phyloP scores from a whole-genome alignment of 2,888 invertebrate species.

The Therioaphis trifolii region DNA sequence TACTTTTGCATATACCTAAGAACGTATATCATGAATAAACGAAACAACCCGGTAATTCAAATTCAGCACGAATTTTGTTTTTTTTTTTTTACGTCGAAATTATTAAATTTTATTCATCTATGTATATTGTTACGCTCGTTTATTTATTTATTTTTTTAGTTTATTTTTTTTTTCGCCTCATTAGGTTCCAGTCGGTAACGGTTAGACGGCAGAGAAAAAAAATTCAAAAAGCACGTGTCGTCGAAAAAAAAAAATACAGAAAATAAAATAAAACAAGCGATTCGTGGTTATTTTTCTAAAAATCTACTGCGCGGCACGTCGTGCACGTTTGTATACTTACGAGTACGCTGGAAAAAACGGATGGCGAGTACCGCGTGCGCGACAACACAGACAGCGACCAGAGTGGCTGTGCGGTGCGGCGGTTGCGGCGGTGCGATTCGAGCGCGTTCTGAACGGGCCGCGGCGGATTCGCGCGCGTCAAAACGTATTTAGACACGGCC shows the following conservation, averaged over 20 bases:
- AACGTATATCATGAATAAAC: no score
- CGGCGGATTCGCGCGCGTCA: constrained; percentile 20
- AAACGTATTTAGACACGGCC: constrained; percentile 41
- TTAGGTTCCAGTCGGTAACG: no score
- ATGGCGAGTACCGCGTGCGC: neutral
- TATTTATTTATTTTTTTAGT: no score
- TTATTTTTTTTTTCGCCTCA: no score
- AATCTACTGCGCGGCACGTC: no score
- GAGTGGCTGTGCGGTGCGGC: constrained; percentile 15
- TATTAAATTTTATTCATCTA: neutral
- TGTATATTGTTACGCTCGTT: no score
- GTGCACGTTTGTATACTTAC: constrained; percentile 16
- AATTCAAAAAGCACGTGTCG: no score
- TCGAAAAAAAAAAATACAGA: neutral
- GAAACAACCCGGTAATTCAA: no score
- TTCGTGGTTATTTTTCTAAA: neutral
- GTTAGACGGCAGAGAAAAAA: no score
- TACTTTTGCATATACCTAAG: no score
- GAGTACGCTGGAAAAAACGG: neutral
- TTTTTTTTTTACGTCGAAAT: neutral
- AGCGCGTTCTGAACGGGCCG: constrained; percentile 18
- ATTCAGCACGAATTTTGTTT: no score
- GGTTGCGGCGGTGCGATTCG: constrained; percentile 35
- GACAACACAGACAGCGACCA: no score
- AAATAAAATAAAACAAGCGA: neutral